phyloP scores from a whole-genome alignment of 2,797 vertebrate species.

The Phataginus tetradactyla region DNA sequence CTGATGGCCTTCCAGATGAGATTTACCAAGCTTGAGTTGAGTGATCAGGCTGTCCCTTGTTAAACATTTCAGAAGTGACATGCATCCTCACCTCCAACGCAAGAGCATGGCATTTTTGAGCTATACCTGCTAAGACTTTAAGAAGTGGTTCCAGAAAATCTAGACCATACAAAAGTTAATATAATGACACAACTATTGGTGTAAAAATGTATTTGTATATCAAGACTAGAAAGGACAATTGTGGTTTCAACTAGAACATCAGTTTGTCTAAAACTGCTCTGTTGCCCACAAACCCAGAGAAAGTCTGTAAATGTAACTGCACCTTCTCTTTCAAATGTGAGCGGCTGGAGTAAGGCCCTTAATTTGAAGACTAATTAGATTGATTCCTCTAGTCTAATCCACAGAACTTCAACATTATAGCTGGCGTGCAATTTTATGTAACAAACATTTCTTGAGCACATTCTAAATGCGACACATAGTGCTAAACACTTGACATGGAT shows the following conservation, averaged over 20 bases:
- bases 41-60: background rate
- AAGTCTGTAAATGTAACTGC: background rate
- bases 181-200: background rate
- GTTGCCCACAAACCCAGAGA: background rate
- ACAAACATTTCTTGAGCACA: slow-evolving; percentile 6
- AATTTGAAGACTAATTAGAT: background rate
- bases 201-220: background rate
- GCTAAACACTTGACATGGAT: background rate
- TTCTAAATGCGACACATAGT: background rate
- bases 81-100: background rate
- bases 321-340: background rate
- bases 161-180: background rate
- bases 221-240: background rate
- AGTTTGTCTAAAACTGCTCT: background rate
- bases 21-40: background rate
- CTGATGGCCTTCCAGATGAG: background rate
- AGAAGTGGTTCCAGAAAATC: background rate
- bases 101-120: background rate
- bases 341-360: background rate
- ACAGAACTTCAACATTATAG: background rate
- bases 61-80: slow-evolving; percentile 1
- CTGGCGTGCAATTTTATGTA: background rate
- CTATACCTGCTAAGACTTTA: background rate
- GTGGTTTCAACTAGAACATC: background rate
- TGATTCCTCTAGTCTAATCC: background rate